Conservation (phyloP, 2,797 vertebrate genomes). For the Tachyglossus aculeatus region DNA sequence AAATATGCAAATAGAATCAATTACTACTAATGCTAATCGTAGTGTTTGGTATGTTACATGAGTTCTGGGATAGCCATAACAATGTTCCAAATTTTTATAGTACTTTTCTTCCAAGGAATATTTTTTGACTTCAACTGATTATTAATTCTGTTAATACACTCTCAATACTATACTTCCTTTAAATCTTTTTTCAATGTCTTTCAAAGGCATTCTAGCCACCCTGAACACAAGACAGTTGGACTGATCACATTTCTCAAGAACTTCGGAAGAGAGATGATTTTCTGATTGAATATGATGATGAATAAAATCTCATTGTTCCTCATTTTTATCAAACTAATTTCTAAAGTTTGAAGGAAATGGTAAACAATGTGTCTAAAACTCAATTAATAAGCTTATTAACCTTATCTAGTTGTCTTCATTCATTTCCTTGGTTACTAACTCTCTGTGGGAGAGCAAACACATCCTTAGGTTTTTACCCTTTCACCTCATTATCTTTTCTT, state of each 20-base stretch:
- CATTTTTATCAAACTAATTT: constrained; percentile 30
- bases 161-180: constrained; percentile 33
- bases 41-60: neutral
- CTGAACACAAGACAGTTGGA: constrained; percentile 21
- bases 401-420: constrained; percentile 58
- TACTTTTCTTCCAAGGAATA: constrained; percentile 48
- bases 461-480: no score
- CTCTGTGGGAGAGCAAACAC: constrained; percentile 69
- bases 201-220: constrained; percentile 44
- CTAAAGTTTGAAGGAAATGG: constrained; percentile 37
- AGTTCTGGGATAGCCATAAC: constrained; percentile 9
- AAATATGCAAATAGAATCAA: neutral
- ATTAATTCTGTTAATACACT: constrained; percentile 46
- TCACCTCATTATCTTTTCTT: constrained; percentile 72
- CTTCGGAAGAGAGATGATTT: constrained; percentile 25
- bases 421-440: constrained; percentile 40
- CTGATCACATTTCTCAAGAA: constrained; percentile 49
- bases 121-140: constrained; percentile 57
- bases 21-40: neutral
- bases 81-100: constrained; percentile 29
- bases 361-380: constrained; percentile 38
- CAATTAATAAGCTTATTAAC: constrained; percentile 50
- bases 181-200: constrained; percentile 26
- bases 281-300: constrained; percentile 12
- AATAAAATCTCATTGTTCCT: constrained; percentile 12